Conservation (phyloP, 2,113 vertebrate genomes). For the Todiramphus chloris region DNA sequence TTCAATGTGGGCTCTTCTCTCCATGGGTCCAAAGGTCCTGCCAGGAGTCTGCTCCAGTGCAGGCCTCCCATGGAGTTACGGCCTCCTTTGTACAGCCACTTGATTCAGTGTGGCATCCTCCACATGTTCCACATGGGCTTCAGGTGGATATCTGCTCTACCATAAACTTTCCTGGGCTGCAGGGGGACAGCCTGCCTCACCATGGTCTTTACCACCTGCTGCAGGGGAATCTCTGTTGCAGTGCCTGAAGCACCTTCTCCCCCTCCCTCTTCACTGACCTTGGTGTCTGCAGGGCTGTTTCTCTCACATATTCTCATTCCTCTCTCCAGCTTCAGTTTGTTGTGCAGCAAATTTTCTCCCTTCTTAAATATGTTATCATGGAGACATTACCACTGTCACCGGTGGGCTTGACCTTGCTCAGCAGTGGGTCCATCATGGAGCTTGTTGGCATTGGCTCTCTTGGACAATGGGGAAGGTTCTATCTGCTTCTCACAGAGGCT, state of each 20-base stretch:
- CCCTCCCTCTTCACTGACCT: not conserved
- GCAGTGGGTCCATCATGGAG: not conserved
- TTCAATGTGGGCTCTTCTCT: not conserved
- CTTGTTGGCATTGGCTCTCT: not conserved
- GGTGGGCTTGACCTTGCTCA: not conserved
- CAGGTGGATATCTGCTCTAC: not conserved
- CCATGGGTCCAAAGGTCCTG: not conserved
- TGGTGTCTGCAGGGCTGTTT: not conserved
- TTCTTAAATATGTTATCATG: not conserved
- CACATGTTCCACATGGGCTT: too few relatives aligned
- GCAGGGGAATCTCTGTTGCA: not conserved
- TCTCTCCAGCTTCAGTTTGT: too few relatives aligned
- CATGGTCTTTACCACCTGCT: not conserved
- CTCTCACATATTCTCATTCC: not conserved
- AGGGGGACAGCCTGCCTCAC: not conserved
- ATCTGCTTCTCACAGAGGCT: not conserved
- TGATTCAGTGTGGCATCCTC: not conserved
- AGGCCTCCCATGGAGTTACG: not conserved
- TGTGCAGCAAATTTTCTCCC: not conserved
- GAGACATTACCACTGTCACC: too few relatives aligned
- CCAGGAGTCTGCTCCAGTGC: not conserved
- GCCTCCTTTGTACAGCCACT: not conserved
- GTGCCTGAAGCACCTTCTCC: accelerated
- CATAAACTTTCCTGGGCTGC: not conserved
- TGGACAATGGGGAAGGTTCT: not conserved